A percentile compares a stretch with the other conserved stretches of the same genome.
Evolutionary conservation across 2,888 invertebrate genomes (phyloP).

Genomic region (Adelognathus sp.): DNA sequence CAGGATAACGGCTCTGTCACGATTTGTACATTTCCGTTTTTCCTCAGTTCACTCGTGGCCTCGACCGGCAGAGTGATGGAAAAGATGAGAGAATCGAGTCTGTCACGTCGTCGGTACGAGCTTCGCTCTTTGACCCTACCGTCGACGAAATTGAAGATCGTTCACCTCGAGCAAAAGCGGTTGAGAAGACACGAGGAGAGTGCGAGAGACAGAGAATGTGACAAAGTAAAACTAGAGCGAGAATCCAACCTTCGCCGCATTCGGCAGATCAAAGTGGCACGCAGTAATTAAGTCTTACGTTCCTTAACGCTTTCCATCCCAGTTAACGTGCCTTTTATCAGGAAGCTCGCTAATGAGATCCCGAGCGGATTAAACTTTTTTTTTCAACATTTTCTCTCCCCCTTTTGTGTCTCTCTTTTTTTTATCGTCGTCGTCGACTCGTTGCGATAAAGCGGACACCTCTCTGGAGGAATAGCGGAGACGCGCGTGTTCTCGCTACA

Average conservation of each 20-base stretch:
- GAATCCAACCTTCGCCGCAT: slow-evolving; percentile 4
- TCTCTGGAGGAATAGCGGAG: slow-evolving; percentile 4
- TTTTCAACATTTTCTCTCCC: slow-evolving; percentile 36
- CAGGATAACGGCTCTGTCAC: slow-evolving; percentile 37
- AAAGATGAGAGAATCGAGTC: slow-evolving; percentile 4
- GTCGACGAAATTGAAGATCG: slow-evolving; percentile 49
- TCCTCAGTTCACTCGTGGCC: neutral
- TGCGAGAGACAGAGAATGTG: slow-evolving; percentile 4
- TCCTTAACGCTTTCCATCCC: slow-evolving; percentile 54
- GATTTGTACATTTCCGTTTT: slow-evolving; percentile 36
- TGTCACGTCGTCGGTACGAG: slow-evolving; percentile 2
- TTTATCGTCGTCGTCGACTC: slow-evolving; percentile 15
- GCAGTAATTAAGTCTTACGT: slow-evolving; percentile 57
- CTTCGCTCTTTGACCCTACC: neutral
- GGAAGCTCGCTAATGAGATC: slow-evolving; percentile 45
- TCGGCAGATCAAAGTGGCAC: slow-evolving; percentile 58
- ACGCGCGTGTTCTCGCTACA: neutral
- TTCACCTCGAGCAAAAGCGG: slow-evolving; percentile 8
- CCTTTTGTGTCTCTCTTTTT: slow-evolving; percentile 30
- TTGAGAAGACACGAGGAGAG: neutral
- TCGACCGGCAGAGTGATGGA: slow-evolving; percentile 5
- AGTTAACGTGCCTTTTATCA: slow-evolving; percentile 52
- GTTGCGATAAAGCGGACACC: neutral
- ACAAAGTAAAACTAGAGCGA: neutral
- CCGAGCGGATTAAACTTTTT: slow-evolving; percentile 40